phyloP scores from a whole-genome alignment of 2,888 invertebrate species.

The Scaptomyza tumidula region DNA sequence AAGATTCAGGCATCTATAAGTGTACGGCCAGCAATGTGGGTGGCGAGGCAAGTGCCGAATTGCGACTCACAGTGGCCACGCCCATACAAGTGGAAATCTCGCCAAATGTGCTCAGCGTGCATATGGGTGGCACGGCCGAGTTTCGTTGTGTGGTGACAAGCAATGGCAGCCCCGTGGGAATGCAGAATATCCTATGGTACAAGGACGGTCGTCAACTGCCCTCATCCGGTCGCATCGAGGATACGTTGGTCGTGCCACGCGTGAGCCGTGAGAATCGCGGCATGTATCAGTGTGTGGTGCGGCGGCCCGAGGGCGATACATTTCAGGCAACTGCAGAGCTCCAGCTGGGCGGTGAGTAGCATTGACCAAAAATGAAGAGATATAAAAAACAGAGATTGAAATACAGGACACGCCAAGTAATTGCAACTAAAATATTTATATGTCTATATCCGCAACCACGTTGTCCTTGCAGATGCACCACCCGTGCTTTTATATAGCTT shows the following conservation, averaged over 20 bases:
- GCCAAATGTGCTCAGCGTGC: constrained; percentile 88
- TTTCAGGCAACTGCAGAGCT: constrained; percentile 91
- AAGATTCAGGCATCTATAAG: constrained; percentile 89
- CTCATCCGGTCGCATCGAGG: constrained; percentile 88
- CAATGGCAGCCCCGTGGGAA: constrained; percentile 86
- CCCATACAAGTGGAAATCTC: constrained; percentile 89
- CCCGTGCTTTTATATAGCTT: constrained; percentile 91
- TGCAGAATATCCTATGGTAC: constrained; percentile 88
- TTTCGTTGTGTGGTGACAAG: constrained; percentile 88
- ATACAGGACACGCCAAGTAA: constrained; percentile 34
- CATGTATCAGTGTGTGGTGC: constrained; percentile 91
- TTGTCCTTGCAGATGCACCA: constrained; percentile 87
- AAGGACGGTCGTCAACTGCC: constrained; percentile 89
- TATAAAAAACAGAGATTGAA: background rate
- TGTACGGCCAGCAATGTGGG: constrained; percentile 89
- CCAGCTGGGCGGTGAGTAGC: constrained; percentile 88
- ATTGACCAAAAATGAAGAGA: constrained; percentile 5
- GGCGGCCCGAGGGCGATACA: constrained; percentile 89
- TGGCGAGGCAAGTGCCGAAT: constrained; percentile 89
- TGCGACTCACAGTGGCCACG: constrained; percentile 88
- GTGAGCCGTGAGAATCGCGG: constrained; percentile 90
- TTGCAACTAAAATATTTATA: constrained; percentile 69
- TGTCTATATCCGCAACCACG: constrained; percentile 53
- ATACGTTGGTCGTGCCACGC: constrained; percentile 87
- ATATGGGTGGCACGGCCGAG: constrained; percentile 90